Evolutionary conservation across 2,797 vertebrate genomes (phyloP).

Genomic region (Coendou prehensilis): DNA sequence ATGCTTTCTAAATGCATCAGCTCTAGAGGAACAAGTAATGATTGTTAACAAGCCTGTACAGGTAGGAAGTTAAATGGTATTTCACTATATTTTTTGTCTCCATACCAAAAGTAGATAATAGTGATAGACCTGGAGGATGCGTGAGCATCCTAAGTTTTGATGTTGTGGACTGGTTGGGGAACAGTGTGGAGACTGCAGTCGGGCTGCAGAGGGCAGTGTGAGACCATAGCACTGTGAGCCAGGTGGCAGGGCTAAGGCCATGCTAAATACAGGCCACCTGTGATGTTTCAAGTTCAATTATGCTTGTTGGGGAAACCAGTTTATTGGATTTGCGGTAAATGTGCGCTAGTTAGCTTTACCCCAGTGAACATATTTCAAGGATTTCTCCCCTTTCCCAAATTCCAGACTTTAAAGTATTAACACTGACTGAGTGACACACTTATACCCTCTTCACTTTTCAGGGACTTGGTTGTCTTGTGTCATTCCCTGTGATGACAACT

Average conservation of each 20-base stretch:
- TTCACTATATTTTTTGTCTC: constrained; percentile 32
- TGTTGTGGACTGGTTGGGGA: constrained; percentile 78
- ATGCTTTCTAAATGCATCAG: not conserved
- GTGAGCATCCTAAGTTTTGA: constrained; percentile 80
- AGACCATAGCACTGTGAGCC: constrained; percentile 83
- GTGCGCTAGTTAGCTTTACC: constrained; percentile 77
- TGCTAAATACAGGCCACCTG: constrained; percentile 85
- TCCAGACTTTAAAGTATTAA: constrained; percentile 49
- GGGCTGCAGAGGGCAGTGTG: constrained; percentile 93
- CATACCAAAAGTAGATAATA: not conserved
- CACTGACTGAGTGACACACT: constrained; percentile 76
- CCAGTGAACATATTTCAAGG: constrained; percentile 80
- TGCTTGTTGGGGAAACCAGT: constrained; percentile 63
- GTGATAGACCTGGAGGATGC: constrained; percentile 44
- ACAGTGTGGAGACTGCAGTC: not conserved
- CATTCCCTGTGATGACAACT: constrained; percentile 82
- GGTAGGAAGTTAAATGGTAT: constrained; percentile 44
- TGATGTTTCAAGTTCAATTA: constrained; percentile 78
- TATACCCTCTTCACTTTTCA: constrained; percentile 74
- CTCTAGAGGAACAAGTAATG: not conserved
- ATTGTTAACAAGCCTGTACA: not conserved
- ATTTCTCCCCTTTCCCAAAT: constrained; percentile 35
- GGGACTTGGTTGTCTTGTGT: constrained; percentile 64
- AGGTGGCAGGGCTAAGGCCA: not conserved
- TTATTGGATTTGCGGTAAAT: constrained; percentile 81